Evolutionary conservation across 1,140 invertebrate genomes (phyloP).

Genomic region (Anagrus nilaparvatae): DNA sequence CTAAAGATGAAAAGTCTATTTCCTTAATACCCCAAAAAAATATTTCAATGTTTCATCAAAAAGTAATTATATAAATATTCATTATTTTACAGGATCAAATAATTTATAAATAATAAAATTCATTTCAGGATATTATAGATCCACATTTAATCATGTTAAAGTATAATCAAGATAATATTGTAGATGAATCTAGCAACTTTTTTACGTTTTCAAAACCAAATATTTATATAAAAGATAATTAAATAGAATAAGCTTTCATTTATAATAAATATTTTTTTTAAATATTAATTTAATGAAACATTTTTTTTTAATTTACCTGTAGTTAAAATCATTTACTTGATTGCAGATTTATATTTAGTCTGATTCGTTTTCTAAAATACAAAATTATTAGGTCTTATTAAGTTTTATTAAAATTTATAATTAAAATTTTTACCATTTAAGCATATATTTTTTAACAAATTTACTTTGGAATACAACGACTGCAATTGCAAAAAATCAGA

Average conservation of each 20-base stretch:
- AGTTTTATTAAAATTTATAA: neutral
- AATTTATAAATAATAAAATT: no score
- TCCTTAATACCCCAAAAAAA: no score
- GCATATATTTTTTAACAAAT: conserved; percentile 12
- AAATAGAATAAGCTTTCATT: conserved; percentile 5
- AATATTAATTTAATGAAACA: conserved; percentile 4
- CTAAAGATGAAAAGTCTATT: no score
- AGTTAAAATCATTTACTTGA: no score
- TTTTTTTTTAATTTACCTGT: neutral
- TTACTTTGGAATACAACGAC: conserved; percentile 18
- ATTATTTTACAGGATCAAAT: conserved; percentile 3
- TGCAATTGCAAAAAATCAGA: conserved; percentile 16
- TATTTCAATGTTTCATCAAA: no score
- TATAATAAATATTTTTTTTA: conserved; percentile 11
- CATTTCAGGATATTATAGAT: conserved; percentile 32
- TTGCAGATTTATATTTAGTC: no score
- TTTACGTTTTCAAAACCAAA: neutral
- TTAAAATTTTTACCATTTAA: conserved; percentile 9
- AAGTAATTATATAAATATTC: conserved; percentile 3
- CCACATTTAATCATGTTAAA: conserved; percentile 32
- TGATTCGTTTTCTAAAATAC: no score
- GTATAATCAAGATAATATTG: conserved; percentile 29
- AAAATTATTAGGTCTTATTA: no score
- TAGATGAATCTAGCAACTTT: conserved; percentile 11
- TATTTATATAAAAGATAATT: neutral